Evolutionary conservation across 2,113 vertebrate genomes (phyloP), one percentile per base, ranked within the genome.

Genomic region (Corapipo altera): DNA sequence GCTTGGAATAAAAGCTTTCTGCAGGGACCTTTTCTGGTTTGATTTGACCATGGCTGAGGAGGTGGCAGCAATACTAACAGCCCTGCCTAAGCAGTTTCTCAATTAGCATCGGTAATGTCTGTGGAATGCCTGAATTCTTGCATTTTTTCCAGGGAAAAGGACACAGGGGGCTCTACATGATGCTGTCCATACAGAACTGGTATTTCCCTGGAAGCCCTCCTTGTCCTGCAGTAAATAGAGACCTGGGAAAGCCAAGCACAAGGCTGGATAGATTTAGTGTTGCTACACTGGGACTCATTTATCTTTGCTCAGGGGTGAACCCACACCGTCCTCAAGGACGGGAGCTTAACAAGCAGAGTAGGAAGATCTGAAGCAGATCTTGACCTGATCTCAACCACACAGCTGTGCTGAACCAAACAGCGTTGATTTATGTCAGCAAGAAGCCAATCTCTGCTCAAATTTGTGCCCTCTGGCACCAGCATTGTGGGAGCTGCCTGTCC

Each of bases 361-460:
- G 81, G 66, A 54, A 67, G 85, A 87, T 41, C 77, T 91, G 94
- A 95, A 87, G 32, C 74, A 79, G 85, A 73, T 91, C 87, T 48
- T 76, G 89, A 91, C 81, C 91, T 46, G 59, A 26, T 66, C 81
- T 94, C 46, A 89, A 28, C 79, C 91, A 70, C 1, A 0, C 26
- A 61, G 69, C 73, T 71, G 51, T 2, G 0, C 85, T 59, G 58
- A 90, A n/a, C 54, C 54, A 55, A 82, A n/a, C 9, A 0, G 41
- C 27, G 78, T 9, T 93, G 92, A 95, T 93, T 93, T 86, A 89
- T n/a, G 15, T n/a, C 79, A 43, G 67, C 54, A 85, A 89, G 64
- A 46, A 83, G 23, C 41, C 41, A 30, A 11, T 15, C n/a, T 27
- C 44, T 10, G 43, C 44, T 75, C 6, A 0, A 70, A 24, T 30